These are phyloP conservation scores for fruit fly (Drosophila melanogaster) DNA, from an alignment of 1,140 invertebrate genomes.

Conservation along the genomic window DNA sequence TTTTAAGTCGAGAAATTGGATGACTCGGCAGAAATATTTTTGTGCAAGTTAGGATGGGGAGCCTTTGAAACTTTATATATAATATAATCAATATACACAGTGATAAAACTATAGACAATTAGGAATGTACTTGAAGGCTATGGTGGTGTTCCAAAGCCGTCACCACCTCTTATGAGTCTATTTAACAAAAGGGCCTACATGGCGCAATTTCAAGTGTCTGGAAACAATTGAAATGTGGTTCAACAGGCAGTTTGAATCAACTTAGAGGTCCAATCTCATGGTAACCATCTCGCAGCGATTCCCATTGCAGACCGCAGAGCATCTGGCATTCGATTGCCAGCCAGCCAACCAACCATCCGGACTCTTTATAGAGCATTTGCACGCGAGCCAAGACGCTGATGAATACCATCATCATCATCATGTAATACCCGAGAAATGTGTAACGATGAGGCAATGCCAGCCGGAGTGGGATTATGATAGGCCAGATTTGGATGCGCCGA, in stretches of 20 bases:
- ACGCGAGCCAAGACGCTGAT: slow-evolving; percentile 42
- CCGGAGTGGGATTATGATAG: slow-evolving; percentile 21
- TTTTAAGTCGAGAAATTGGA: background rate
- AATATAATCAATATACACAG: background rate
- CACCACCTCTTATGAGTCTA: background rate
- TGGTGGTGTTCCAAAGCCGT: background rate
- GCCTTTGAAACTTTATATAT: background rate
- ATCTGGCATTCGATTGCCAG: slow-evolving; percentile 47
- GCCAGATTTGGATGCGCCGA: background rate
- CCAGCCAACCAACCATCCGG: background rate
- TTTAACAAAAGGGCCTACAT: slow-evolving; percentile 12
- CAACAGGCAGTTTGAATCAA: slow-evolving; percentile 29
- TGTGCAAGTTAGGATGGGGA: background rate
- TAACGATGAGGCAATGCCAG: slow-evolving; percentile 69
- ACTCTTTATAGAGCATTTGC: slow-evolving; percentile 47
- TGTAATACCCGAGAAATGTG: slow-evolving; percentile 78
- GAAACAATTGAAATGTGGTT: slow-evolving; percentile 38
- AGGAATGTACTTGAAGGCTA: no score
- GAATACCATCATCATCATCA: slow-evolving; percentile 63
- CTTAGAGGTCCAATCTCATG: slow-evolving; percentile 27
- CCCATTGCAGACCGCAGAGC: slow-evolving; percentile 36
- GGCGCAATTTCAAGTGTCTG: slow-evolving; percentile 7
- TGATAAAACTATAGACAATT: no score
- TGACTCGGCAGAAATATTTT: no score
- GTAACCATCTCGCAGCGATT: slow-evolving; percentile 33